Evolutionary conservation across 1,140 invertebrate genomes (phyloP).

Genomic region (Sycophaga agraensis): DNA sequence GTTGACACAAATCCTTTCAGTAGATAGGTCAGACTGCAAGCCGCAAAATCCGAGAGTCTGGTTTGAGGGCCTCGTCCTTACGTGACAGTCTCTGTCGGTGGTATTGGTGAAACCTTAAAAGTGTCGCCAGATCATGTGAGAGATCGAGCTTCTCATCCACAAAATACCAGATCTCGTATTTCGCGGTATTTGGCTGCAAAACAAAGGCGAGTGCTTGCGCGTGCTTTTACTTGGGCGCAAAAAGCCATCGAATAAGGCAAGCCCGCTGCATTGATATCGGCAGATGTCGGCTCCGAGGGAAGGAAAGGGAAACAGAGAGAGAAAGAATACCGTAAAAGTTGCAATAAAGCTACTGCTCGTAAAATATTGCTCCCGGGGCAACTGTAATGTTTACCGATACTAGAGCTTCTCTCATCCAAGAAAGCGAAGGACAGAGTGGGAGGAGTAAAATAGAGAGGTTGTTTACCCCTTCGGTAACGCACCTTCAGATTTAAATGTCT

Average conservation of each 20-base stretch:
- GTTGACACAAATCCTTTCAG: no score
- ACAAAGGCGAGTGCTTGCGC: neutral
- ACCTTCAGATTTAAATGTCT: constrained; percentile 9
- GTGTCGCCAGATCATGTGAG: constrained; percentile 1
- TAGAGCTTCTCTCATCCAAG: neutral
- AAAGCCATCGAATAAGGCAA: no score
- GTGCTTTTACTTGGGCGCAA: neutral
- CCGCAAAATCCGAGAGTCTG: constrained; percentile 4
- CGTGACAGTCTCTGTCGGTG: no score
- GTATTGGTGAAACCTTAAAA: constrained; percentile 13
- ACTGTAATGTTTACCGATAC: constrained; percentile 23
- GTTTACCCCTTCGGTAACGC: neutral
- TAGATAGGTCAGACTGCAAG: no score
- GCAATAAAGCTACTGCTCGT: constrained; percentile 25
- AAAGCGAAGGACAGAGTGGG: neutral
- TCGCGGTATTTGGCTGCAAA: constrained; percentile 8
- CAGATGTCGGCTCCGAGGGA: no score
- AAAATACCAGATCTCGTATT: constrained; percentile 24
- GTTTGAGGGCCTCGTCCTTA: no score
- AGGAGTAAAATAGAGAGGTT: neutral
- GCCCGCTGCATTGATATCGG: no score
- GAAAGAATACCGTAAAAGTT: constrained; percentile 25
- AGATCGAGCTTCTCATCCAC: neutral
- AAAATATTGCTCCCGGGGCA: constrained; percentile 23
- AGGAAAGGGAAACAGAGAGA: no score